Percentiles rank a stretch among this genome's conserved stretches.
Evolutionary conservation across 2,888 invertebrate genomes (phyloP).

Genomic region (Ischnus inquisitorius): DNA sequence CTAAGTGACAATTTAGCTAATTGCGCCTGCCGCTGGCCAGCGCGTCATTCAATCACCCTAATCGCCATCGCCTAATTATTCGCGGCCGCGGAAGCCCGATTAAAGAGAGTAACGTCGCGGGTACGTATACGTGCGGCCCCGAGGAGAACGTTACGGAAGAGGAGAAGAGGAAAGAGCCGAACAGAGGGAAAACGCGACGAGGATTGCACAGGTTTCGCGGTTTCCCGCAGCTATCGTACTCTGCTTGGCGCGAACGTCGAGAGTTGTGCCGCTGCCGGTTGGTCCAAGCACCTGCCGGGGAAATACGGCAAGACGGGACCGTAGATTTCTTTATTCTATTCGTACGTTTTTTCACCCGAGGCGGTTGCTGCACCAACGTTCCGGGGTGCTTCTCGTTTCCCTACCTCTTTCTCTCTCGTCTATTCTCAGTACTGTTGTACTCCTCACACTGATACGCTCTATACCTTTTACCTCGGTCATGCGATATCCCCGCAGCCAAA

Average conservation of each 20-base stretch:
- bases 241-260: neutral
- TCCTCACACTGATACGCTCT: slow-evolving; percentile 9
- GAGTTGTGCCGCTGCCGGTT: neutral
- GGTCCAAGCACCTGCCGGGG: slow-evolving; percentile 38
- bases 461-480: slow-evolving; percentile 25
- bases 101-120: slow-evolving; percentile 78
- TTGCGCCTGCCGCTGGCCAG: slow-evolving; percentile 76
- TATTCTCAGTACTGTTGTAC: neutral
- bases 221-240: slow-evolving; percentile 39
- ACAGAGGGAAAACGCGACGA: neutral
- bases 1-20: slow-evolving; percentile 82
- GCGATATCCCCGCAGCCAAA: slow-evolving; percentile 51
- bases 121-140: slow-evolving; percentile 31
- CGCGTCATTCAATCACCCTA: slow-evolving; percentile 80
- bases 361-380: slow-evolving; percentile 8
- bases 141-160: neutral
- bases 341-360: slow-evolving; percentile 61
- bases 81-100: slow-evolving; percentile 76
- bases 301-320: slow-evolving; percentile 51
- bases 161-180: neutral
- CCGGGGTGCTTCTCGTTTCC: slow-evolving; percentile 45
- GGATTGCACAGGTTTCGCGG: slow-evolving; percentile 7
- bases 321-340: slow-evolving; percentile 74
- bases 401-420: slow-evolving; percentile 22
- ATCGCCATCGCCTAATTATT: slow-evolving; percentile 82